Evolutionary conservation across 2,797 vertebrate genomes (phyloP).

Genomic region (Lepus oiostolus): DNA sequence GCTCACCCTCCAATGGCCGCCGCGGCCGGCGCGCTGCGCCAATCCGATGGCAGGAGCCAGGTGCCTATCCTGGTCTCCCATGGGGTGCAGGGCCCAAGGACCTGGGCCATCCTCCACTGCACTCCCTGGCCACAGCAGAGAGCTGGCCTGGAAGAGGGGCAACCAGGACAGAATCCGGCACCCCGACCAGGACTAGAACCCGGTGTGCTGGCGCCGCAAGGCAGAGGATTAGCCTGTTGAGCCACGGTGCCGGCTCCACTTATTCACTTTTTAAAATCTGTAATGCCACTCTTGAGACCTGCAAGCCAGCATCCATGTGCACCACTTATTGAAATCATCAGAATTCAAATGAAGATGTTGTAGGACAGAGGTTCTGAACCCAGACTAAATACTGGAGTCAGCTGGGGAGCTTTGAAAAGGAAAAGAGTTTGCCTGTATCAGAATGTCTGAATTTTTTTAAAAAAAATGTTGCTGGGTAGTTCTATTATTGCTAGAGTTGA

Average conservation of each 20-base stretch:
- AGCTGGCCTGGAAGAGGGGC: no score
- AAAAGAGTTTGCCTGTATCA: background rate
- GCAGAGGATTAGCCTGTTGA: no score
- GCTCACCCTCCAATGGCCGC: no score
- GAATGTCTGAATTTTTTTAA: background rate
- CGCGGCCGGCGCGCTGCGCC: no score
- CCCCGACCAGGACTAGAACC: no score
- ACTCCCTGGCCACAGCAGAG: no score
- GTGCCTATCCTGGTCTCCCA: no score
- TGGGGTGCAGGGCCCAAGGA: no score
- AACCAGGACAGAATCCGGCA: no score
- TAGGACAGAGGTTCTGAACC: background rate
- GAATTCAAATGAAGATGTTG: background rate
- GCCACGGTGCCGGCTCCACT: background rate
- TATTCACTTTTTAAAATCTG: background rate
- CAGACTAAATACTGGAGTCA: background rate
- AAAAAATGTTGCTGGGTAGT: background rate
- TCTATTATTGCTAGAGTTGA: background rate
- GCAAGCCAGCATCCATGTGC: background rate
- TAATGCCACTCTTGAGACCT: background rate
- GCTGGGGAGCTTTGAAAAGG: background rate
- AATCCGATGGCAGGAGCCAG: no score
- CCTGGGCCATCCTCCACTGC: no score
- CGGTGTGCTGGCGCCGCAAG: no score
- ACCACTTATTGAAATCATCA: background rate